phyloP scores from a whole-genome alignment of 2,113 vertebrate genomes.

The Zosterops pallidus region DNA sequence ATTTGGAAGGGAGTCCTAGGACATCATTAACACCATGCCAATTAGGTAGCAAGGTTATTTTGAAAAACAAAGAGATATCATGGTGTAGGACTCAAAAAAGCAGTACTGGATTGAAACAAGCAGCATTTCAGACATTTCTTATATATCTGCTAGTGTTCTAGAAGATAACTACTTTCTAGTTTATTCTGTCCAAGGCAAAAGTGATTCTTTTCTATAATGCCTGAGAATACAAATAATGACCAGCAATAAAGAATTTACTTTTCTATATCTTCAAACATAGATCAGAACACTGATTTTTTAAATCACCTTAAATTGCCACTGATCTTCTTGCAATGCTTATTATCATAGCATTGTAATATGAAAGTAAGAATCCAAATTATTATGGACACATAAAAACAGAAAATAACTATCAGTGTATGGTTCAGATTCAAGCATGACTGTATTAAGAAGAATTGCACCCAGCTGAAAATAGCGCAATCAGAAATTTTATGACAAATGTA shows the following conservation, averaged over 20 bases:
- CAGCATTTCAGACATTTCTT: not conserved
- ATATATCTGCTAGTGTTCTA: not conserved
- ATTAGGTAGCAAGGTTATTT: not conserved
- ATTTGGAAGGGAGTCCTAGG: not conserved
- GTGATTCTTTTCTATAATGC: not conserved
- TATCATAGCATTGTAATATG: not conserved
- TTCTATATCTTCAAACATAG: not conserved
- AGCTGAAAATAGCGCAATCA: not conserved
- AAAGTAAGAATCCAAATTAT: not conserved
- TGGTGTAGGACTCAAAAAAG: not conserved
- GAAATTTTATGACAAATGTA: not conserved
- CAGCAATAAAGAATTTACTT: not conserved
- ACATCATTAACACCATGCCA: not conserved
- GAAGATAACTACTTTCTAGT: not conserved
- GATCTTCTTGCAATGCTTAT: not conserved
- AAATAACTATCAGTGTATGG: not conserved
- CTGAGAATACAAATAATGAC: not conserved
- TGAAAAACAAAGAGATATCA: not conserved
- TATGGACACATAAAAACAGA: not conserved
- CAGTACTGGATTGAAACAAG: not conserved
- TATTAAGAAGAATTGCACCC: not conserved
- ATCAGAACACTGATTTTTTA: not conserved
- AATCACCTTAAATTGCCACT: not conserved
- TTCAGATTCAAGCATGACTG: not conserved
- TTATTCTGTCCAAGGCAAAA: not conserved